These are phyloP conservation scores for Procambarus clarkii DNA, from an alignment of 1,140 invertebrate genomes.

Conservation along the genomic window DNA sequence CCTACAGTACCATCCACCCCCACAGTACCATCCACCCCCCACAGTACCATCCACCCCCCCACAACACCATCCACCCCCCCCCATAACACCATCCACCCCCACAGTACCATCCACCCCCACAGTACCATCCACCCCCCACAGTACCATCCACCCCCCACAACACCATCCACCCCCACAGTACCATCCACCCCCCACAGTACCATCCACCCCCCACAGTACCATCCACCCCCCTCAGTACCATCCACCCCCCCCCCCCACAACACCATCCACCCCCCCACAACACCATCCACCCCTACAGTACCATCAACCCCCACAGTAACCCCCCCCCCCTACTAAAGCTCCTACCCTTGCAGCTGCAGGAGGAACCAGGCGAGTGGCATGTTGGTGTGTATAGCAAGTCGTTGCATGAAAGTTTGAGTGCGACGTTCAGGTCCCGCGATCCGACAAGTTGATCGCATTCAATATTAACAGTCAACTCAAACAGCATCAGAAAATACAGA, in stretches of 20 bases:
- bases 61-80: too few species aligned
- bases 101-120: too few species aligned
- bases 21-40: too few species aligned
- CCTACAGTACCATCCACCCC: too few species aligned
- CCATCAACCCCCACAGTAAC: not conserved
- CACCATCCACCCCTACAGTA: not conserved
- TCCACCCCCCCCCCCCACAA: not conserved
- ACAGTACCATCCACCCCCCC: too few species aligned
- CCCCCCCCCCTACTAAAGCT: not conserved
- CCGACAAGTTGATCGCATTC: slow-evolving; percentile 62
- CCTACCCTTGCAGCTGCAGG: slow-evolving; percentile 8
- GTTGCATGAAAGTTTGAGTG: slow-evolving; percentile 65
- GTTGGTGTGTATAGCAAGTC: slow-evolving; percentile 58
- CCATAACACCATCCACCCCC: too few species aligned
- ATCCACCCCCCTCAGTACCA: not conserved
- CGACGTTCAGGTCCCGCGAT: slow-evolving; percentile 55
- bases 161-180: too few species aligned
- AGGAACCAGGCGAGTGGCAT: slow-evolving; percentile 46
- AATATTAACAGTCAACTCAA: slow-evolving; percentile 59
- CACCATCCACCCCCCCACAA: too few species aligned
- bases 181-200: too few species aligned
- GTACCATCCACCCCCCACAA: too few species aligned
- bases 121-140: too few species aligned
- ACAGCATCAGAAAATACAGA: slow-evolving; percentile 55
- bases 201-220: too few species aligned